These are phyloP conservation scores for Heliconius eleuchia DNA, from an alignment of 1,140 invertebrate species.

Conservation along the genomic window DNA sequence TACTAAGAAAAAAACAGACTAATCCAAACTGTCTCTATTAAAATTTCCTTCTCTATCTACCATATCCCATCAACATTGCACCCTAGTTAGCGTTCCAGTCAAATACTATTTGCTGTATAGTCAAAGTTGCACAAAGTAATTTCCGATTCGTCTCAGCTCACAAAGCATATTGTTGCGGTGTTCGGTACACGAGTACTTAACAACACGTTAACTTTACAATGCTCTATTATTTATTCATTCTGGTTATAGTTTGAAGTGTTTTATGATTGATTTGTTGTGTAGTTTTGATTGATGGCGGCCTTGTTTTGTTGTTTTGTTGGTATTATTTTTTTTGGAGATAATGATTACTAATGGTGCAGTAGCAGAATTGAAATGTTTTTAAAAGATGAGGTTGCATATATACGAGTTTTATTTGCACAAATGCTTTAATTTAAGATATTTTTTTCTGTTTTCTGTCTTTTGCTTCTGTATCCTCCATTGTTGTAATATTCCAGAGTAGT, in stretches of 20 bases:
- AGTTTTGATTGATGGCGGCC: not conserved
- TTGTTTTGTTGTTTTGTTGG: not conserved
- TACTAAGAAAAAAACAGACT: no score
- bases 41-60: not conserved
- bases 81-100: constrained; percentile 31
- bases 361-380: no score
- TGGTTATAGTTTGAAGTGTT: not conserved
- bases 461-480: no score
- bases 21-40: not conserved
- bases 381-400: no score
- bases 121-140: constrained; percentile 59
- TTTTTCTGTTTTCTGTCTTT: no score
- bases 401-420: no score
- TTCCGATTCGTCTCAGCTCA: constrained; percentile 61
- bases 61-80: not conserved
- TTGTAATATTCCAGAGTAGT: no score
- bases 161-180: constrained; percentile 49
- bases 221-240: constrained; percentile 23
- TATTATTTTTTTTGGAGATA: not conserved
- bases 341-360: no score
- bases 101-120: constrained; percentile 41
- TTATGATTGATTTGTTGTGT: not conserved
- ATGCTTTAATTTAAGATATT: no score
- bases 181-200: constrained; percentile 32
- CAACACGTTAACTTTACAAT: constrained; percentile 26